A percentile compares a stretch with the other conserved stretches of the same genome.
phyloP scores from a whole-genome alignment of 2,113 vertebrate species.

The Seriola quinqueradiata region DNA sequence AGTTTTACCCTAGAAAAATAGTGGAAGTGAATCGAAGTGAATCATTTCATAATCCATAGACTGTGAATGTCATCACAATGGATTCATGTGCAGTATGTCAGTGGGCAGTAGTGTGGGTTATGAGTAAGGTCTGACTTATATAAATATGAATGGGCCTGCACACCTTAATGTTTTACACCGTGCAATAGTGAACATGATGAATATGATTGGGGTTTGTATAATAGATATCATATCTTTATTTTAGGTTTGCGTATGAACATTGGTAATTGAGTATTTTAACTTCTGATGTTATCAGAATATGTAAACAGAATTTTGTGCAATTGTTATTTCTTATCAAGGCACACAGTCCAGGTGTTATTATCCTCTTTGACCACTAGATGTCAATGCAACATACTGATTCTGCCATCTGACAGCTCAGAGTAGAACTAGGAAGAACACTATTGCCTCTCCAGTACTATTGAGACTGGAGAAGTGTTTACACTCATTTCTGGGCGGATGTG shows the following conservation, averaged over 20 bases:
- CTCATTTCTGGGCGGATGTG: conserved; percentile 17
- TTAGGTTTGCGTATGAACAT: neutral
- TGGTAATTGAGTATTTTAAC: neutral
- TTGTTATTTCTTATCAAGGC: neutral
- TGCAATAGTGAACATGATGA: neutral
- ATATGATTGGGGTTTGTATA: neutral
- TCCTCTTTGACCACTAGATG: conserved; percentile 57
- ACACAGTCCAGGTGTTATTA: neutral
- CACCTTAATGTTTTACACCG: neutral
- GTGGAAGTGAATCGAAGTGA: neutral
- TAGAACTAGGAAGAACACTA: no score
- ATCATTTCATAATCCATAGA: neutral
- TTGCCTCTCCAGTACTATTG: neutral
- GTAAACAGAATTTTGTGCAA: neutral
- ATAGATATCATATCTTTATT: no score
- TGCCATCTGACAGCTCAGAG: neutral
- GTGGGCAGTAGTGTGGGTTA: neutral
- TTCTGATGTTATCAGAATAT: neutral
- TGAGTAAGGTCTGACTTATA: neutral
- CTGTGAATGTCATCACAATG: neutral
- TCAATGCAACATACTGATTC: conserved; percentile 9
- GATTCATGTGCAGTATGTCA: neutral
- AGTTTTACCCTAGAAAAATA: neutral
- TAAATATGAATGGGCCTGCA: neutral
- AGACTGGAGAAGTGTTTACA: neutral